phyloP scores from a whole-genome alignment of 2,113 vertebrate genomes.

The Myodes glareolus region DNA sequence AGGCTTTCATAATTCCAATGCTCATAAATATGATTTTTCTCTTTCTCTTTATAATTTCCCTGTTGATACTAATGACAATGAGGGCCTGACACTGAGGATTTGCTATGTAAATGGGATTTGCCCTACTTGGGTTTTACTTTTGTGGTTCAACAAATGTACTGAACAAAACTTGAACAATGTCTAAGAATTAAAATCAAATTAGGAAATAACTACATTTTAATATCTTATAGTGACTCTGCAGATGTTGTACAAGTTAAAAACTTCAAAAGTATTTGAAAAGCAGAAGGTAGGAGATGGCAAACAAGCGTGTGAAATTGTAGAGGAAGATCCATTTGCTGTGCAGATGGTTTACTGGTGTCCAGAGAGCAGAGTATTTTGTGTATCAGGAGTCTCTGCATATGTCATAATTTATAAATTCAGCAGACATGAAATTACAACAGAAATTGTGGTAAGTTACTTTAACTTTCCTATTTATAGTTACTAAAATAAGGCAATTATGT shows the following conservation, averaged over 20 bases:
- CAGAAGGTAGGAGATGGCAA: conserved; percentile 90
- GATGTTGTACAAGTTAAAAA: conserved; percentile 99
- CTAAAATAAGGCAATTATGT: background rate
- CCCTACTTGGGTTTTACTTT: conserved; percentile 34
- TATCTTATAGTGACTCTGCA: conserved; percentile 94
- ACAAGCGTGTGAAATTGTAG: conserved; percentile 91
- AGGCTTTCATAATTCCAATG: background rate
- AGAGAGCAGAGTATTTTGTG: conserved; percentile 96
- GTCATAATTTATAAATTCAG: conserved; percentile 97
- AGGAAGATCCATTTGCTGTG: conserved; percentile 97
- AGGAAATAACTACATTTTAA: conserved; percentile 71
- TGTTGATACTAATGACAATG: background rate
- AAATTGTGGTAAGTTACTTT: conserved; percentile 93
- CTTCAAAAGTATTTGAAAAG: conserved; percentile 98
- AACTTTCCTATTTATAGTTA: conserved; percentile 15
- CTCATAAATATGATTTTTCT: background rate
- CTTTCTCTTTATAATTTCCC: background rate
- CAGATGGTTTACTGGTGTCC: conserved; percentile 99
- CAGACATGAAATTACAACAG: conserved; percentile 94
- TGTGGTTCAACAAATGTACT: conserved; percentile 37
- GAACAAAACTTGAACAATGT: conserved; percentile 13
- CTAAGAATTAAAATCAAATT: conserved; percentile 61
- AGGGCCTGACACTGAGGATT: background rate
- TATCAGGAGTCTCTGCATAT: conserved; percentile 96
- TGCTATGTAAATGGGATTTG: conserved; percentile 51